Evolutionary conservation across 2,113 vertebrate species (phyloP).

Genomic region (Trogon surrucura): DNA sequence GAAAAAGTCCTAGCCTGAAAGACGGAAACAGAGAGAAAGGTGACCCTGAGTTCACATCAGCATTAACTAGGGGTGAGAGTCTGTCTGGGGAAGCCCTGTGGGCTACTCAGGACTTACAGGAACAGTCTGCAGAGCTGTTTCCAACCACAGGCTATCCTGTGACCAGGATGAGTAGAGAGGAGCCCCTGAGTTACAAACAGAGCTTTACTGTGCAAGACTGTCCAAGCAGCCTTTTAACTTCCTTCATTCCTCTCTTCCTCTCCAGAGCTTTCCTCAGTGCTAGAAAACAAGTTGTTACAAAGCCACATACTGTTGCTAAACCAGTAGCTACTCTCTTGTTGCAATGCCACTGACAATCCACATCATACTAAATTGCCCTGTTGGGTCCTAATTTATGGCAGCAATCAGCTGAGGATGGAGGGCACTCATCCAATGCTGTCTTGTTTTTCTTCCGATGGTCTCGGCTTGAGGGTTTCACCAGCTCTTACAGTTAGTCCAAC

Average conservation of each 20-base stretch:
- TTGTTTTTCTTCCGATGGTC: background rate
- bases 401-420: background rate
- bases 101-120: background rate
- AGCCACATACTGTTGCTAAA: background rate
- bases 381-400: background rate
- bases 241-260: background rate
- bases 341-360: background rate
- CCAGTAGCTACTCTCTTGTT: background rate
- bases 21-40: constrained; percentile 8
- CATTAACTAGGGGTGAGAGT: background rate
- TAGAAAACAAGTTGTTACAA: background rate
- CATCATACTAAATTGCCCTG: background rate
- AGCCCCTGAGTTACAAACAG: background rate
- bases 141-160: background rate
- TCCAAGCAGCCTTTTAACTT: background rate
- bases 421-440: rapidly evolving
- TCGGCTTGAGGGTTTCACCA: background rate
- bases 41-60: background rate
- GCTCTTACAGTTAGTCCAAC: background rate
- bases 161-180: background rate
- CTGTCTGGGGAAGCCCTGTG: constrained; percentile 6
- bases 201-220: background rate
- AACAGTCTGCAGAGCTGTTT: background rate
- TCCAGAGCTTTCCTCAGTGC: background rate
- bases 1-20: background rate